A percentile compares a stretch with the other conserved stretches of the same genome.
Evolutionary conservation across 2,888 invertebrate species (phyloP).

Genomic region (Zygothrica quintamaculata): DNA sequence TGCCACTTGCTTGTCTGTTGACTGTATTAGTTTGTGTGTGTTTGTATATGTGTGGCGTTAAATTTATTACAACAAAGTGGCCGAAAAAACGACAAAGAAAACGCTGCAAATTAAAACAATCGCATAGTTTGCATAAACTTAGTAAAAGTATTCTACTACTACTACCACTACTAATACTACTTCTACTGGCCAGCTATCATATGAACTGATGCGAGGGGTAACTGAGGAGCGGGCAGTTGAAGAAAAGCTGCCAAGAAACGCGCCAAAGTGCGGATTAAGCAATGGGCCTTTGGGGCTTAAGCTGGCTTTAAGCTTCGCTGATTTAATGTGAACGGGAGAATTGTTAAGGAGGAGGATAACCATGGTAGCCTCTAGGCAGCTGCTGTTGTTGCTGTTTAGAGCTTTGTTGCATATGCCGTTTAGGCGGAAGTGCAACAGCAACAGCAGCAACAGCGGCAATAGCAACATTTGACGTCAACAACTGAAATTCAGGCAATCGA

Average conservation of each 20-base stretch:
- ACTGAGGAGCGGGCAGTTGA: neutral
- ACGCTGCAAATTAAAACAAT: conserved; percentile 68
- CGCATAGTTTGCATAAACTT: conserved; percentile 76
- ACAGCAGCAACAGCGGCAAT: conserved; percentile 11
- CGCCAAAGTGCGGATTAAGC: conserved; percentile 75
- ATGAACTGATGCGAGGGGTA: too few species aligned
- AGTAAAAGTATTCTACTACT: conserved; percentile 46
- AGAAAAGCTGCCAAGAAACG: conserved; percentile 69
- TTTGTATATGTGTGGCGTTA: conserved; percentile 65
- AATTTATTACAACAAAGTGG: conserved; percentile 75
- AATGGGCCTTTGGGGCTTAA: conserved; percentile 37
- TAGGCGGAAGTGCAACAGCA: conserved; percentile 46
- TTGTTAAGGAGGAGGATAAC: neutral
- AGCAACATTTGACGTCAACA: conserved; percentile 16
- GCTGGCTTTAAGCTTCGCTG: conserved; percentile 69
- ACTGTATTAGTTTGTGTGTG: conserved; percentile 1
- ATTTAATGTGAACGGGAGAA: conserved; percentile 30
- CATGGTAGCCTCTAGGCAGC: conserved; percentile 6
- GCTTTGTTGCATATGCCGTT: conserved; percentile 19
- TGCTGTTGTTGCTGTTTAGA: conserved; percentile 20
- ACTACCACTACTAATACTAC: neutral
- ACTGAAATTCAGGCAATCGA: conserved; percentile 42
- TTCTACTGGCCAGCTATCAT: neutral
- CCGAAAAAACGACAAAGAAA: conserved; percentile 32
- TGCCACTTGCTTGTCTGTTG: neutral